A percentile compares a stretch with the other conserved stretches of the same genome.
Conservation (phyloP, 2,113 vertebrate genomes). For the Axis porcinus region DNA sequence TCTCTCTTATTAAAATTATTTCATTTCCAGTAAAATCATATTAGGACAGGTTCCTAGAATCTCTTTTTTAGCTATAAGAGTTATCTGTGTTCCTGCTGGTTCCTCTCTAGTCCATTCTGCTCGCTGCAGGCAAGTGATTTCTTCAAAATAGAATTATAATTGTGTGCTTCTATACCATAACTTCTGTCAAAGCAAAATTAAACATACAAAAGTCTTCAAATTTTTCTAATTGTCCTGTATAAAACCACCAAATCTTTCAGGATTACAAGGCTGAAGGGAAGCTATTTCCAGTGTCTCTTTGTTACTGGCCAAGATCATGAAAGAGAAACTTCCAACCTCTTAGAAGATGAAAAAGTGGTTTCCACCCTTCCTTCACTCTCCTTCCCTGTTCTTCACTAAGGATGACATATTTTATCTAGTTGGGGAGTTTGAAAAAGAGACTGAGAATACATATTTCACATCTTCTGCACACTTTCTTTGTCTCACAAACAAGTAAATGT, state of each 20-base stretch:
- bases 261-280: background rate
- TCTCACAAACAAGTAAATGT: background rate
- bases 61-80: background rate
- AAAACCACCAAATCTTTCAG: background rate
- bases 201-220: background rate
- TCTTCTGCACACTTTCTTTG: background rate
- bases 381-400: background rate
- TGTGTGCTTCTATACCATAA: background rate
- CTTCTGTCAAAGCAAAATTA: conserved; percentile 3
- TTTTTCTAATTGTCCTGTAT: background rate
- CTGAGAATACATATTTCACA: background rate
- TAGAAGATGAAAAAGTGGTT: background rate
- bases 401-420: background rate
- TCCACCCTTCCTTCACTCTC: background rate
- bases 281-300: background rate
- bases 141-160: conserved; percentile 34
- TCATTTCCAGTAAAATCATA: background rate
- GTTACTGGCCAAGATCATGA: background rate
- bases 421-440: background rate
- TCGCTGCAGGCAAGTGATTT: background rate
- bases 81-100: background rate
- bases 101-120: background rate
- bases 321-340: background rate
- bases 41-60: background rate
- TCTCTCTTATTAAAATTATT: background rate